Evolutionary conservation across 1,140 invertebrate species (phyloP).

Genomic region (Caenorhabditis tropicalis): DNA sequence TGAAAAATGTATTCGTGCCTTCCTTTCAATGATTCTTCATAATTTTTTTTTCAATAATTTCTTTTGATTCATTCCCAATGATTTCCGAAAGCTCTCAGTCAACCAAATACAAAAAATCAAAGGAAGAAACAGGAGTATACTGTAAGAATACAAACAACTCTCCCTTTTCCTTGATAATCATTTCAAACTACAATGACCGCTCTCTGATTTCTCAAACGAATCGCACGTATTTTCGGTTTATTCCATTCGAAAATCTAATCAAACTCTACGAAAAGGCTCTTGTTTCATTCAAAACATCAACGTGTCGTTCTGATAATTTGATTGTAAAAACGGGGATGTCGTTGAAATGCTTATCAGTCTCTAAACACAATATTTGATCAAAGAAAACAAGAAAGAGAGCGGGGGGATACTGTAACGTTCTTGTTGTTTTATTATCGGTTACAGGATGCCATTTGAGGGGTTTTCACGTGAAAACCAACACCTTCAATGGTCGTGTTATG

Average conservation of each 20-base stretch:
- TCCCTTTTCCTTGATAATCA: background rate
- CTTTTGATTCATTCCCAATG: too few species aligned
- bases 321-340: background rate
- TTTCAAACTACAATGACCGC: conserved; percentile 26
- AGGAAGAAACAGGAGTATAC: background rate
- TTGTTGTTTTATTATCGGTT: background rate
- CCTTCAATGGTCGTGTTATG: background rate
- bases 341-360: conserved; percentile 36
- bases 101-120: too few species aligned
- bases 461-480: conserved; percentile 27
- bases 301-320: conserved; percentile 17
- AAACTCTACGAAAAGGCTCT: conserved; percentile 1
- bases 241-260: background rate
- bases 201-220: background rate
- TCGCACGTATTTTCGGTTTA: background rate
- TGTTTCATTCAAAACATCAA: background rate
- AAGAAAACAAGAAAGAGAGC: background rate
- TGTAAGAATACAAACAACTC: background rate
- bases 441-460: background rate
- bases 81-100: too few species aligned
- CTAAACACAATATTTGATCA: background rate
- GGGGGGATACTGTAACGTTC: background rate
- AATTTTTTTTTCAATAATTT: too few species aligned
- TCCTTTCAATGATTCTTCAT: too few species aligned
- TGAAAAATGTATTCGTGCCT: too few species aligned